Evolutionary conservation across 2,888 invertebrate genomes (phyloP), one percentile per base, ranked within the genome.

Genomic region (Euspilapteryx auroguttella): DNA sequence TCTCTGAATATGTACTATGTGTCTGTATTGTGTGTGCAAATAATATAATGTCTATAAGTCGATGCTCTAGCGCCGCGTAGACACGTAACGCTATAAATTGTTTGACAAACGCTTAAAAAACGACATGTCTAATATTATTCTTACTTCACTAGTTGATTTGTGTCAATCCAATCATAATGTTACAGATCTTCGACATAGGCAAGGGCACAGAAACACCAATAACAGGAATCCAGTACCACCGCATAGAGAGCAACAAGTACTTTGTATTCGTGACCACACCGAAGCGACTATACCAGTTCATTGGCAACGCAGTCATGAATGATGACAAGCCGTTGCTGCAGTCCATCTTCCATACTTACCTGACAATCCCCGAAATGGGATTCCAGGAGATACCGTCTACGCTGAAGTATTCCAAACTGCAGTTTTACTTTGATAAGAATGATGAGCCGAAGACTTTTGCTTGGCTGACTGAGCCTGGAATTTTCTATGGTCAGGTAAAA

Each of bases 131-230:
- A n/a, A n/a, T n/a, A n/a, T n/a, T n/a, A n/a, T n/a, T n/a, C n/a
- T n/a, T n/a, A n/a, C n/a, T n/a, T n/a, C n/a, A n/a, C n/a, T n/a
- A n/a, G n/a, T n/a, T n/a, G n/a, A n/a, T n/a, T n/a, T n/a, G n/a
- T n/a, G n/a, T n/a, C n/a, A n/a, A n/a, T n/a, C n/a, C n/a, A n/a
- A n/a, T n/a, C n/a, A n/a, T n/a, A 30, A 12, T 36, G 30, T 45
- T 44, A 12, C 63, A 93, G 91, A 85, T 94, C 23, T 94, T 92
- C 49, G 93, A 93, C 59, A 81, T 94, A 38, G 92, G 92, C 1
- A 84, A 86, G 57, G 88, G 87, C 1, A 79, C 80, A 14, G 79
- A 82, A 25, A 87, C 84, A 32, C 86, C 90, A 0, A 89, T 96
- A 34, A 94, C 90, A n/a, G 93, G 92, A 0, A 71, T 96, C 29